Evolutionary conservation across 2,888 invertebrate species (phyloP).

Genomic region (Melanchra persicariae): DNA sequence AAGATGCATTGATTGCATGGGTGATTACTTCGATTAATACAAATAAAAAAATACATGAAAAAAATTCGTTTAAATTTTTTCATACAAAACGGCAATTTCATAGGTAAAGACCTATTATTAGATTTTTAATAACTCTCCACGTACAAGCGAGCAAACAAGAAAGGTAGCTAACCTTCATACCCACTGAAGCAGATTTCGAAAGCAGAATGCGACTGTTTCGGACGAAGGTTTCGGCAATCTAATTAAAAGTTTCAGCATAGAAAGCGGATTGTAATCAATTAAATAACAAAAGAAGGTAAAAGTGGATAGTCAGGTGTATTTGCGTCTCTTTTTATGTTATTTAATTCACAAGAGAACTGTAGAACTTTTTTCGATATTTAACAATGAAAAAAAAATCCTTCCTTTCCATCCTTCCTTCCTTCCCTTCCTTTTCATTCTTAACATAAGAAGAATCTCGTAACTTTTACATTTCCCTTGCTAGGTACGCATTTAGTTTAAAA

Average conservation of each 20-base stretch:
- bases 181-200: constrained; percentile 1
- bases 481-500: background rate
- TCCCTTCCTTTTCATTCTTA: background rate
- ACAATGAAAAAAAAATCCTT: background rate
- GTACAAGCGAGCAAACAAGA: background rate
- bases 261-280: constrained; percentile 11
- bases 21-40: too few relatives aligned
- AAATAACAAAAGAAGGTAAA: constrained; percentile 5
- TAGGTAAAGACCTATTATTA: too few relatives aligned
- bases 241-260: constrained; percentile 45
- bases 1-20: too few relatives aligned
- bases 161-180: background rate
- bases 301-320: background rate
- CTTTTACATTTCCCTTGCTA: background rate
- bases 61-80: too few relatives aligned
- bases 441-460: background rate
- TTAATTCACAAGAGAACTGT: background rate
- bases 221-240: constrained; percentile 16
- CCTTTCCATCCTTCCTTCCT: too few relatives aligned
- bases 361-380: too few relatives aligned
- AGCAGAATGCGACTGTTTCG: constrained; percentile 9
- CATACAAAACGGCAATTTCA: too few relatives aligned
- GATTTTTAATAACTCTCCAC: background rate
- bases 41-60: too few relatives aligned
- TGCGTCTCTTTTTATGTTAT: background rate